These are phyloP conservation scores for Eleutherodactylus coqui DNA, from an alignment of 2,797 vertebrate genomes.

Conservation along the genomic window DNA sequence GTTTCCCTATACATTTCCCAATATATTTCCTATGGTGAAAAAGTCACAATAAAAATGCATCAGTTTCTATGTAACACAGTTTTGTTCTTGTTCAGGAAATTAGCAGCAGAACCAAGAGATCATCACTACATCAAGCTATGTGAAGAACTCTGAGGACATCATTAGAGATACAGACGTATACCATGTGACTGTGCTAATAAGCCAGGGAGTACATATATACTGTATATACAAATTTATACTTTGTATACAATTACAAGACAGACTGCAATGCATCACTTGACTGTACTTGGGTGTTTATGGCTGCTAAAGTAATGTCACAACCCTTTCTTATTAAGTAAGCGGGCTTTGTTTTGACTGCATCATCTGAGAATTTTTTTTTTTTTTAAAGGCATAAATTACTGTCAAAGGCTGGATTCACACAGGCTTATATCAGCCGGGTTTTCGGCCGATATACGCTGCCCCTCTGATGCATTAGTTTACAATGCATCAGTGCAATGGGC, in stretches of 20 bases:
- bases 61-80: background rate
- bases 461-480: too few species aligned
- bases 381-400: background rate
- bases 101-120: constrained; percentile 3
- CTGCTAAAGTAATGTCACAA: constrained; percentile 8
- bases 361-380: background rate
- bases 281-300: background rate
- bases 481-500: too few species aligned
- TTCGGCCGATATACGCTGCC: too few species aligned
- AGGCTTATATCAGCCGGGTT: too few species aligned
- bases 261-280: constrained; percentile 18
- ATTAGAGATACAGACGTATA: constrained; percentile 10
- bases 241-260: background rate
- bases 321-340: background rate
- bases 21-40: background rate
- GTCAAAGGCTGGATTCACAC: too few species aligned
- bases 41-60: background rate
- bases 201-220: background rate
- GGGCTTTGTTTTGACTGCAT: background rate
- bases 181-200: background rate
- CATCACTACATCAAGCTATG: background rate
- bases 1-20: background rate
- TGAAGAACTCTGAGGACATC: constrained; percentile 30
- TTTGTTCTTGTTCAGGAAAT: background rate
- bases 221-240: too few species aligned